Percentiles rank a stretch among this genome's conserved stretches.
These are phyloP conservation scores for Calliopsis andreniformis DNA, from an alignment of 1,140 invertebrate species.

Conservation along the genomic window DNA sequence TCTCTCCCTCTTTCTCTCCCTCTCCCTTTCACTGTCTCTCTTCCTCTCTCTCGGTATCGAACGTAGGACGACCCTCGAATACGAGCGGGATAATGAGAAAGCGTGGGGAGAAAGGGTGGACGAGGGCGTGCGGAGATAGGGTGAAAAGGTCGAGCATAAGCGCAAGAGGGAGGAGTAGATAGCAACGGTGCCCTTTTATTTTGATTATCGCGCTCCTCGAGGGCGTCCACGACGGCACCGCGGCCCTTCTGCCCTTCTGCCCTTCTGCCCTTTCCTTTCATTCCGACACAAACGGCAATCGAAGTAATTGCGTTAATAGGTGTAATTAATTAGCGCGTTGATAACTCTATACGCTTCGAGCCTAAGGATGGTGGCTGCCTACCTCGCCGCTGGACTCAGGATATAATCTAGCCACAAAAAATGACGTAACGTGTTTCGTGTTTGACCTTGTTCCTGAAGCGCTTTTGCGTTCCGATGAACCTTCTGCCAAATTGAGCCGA, in stretches of 20 bases:
- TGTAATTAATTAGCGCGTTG: slow-evolving; percentile 36
- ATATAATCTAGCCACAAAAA: background rate
- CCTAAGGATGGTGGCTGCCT: too few relatives aligned
- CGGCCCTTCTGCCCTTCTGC: background rate
- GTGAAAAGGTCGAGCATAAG: slow-evolving; percentile 10
- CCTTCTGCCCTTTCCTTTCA: background rate
- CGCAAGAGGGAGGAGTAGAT: background rate
- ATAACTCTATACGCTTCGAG: slow-evolving; percentile 5
- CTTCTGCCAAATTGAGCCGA: too few relatives aligned
- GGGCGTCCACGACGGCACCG: too few relatives aligned
- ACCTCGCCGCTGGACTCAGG: background rate
- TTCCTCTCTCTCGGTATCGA: background rate
- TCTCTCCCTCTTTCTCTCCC: too few relatives aligned
- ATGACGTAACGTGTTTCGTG: too few relatives aligned
- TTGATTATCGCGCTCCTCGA: slow-evolving; percentile 19
- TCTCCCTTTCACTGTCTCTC: too few relatives aligned
- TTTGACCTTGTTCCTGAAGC: too few relatives aligned
- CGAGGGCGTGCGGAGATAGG: slow-evolving; percentile 17
- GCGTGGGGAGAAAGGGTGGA: background rate
- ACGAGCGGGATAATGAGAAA: slow-evolving; percentile 26
- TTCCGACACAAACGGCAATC: slow-evolving; percentile 9
- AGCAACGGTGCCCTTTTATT: slow-evolving; percentile 25
- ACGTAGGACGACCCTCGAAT: slow-evolving; percentile 18
- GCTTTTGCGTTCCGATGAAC: too few relatives aligned
- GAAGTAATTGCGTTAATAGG: slow-evolving; percentile 37